These are phyloP conservation scores for Cistogaster globosa DNA, from an alignment of 2,888 invertebrate genomes.

Conservation along the genomic window DNA sequence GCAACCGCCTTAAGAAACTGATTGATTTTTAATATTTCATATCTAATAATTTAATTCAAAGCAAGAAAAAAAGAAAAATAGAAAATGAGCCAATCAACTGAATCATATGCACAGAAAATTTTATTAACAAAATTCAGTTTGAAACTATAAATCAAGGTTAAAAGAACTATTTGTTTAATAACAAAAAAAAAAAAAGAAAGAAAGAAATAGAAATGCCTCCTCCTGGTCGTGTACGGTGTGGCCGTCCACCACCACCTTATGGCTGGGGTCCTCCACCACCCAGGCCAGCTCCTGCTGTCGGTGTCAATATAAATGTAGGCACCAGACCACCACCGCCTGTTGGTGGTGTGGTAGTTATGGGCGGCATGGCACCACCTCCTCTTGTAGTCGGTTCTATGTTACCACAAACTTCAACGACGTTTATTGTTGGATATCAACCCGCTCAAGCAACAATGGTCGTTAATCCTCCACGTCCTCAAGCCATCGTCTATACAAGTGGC, in stretches of 20 bases:
- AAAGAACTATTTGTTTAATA: constrained; percentile 1
- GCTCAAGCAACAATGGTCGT: constrained; percentile 47
- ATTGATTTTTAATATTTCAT: constrained; percentile 63
- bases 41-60: constrained; percentile 1
- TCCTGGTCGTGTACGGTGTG: constrained; percentile 52
- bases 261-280: constrained; percentile 45
- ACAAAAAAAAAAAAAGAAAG: not conserved
- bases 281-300: constrained; percentile 30
- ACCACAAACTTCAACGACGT: constrained; percentile 38
- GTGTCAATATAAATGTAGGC: constrained; percentile 71
- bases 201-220: constrained; percentile 44
- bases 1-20: constrained; percentile 44
- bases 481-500: constrained; percentile 69
- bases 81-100: too few species aligned
- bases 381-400: constrained; percentile 47
- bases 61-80: too few species aligned
- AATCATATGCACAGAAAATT: not conserved
- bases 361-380: constrained; percentile 64
- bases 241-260: constrained; percentile 50
- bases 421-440: constrained; percentile 68
- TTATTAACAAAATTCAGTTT: constrained; percentile 54
- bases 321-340: constrained; percentile 65
- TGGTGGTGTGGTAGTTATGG: constrained; percentile 67
- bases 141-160: not conserved
- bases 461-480: constrained; percentile 70